phyloP scores from a whole-genome alignment of 1,140 invertebrate genomes.

The Goniozus legneri region DNA sequence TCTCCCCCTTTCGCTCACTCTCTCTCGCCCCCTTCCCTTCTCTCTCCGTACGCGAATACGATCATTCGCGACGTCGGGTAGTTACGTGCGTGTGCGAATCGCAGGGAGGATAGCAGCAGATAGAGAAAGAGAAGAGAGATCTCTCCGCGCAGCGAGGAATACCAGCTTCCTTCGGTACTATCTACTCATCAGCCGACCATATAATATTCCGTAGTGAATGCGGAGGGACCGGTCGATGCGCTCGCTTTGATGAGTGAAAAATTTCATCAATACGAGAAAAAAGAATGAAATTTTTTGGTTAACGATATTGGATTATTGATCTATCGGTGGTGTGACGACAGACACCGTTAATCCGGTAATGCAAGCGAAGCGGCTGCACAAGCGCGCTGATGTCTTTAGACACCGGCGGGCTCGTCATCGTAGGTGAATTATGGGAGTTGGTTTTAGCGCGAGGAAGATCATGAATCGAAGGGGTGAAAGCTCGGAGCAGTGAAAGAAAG shows the following conservation, averaged over 20 bases:
- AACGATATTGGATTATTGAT: too few species aligned
- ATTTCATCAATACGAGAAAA: too few species aligned
- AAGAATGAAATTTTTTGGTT: too few species aligned
- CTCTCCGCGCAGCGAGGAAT: constrained; percentile 2
- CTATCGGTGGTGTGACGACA: too few species aligned
- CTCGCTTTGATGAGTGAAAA: too few species aligned
- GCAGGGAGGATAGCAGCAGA: neutral
- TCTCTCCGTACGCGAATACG: neutral
- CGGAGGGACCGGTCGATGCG: constrained; percentile 8
- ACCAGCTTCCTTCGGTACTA: constrained; percentile 3
- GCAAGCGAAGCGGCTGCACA: too few species aligned
- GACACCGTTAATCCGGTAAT: too few species aligned
- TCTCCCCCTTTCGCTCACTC: neutral
- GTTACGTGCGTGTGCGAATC: constrained; percentile 9
- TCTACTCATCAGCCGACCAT: constrained; percentile 9
- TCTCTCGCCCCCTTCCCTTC: neutral
- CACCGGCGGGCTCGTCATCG: too few species aligned
- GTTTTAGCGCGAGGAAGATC: neutral
- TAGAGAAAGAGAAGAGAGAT: neutral
- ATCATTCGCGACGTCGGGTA: constrained; percentile 2
- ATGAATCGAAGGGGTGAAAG: neutral
- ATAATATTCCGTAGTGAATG: constrained; percentile 3
- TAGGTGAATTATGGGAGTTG: constrained; percentile 21
- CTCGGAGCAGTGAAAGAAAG: neutral
- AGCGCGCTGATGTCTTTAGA: too few species aligned